phyloP scores from a whole-genome alignment of 1,140 invertebrate species.

The Brachionus rotundiformis region DNA sequence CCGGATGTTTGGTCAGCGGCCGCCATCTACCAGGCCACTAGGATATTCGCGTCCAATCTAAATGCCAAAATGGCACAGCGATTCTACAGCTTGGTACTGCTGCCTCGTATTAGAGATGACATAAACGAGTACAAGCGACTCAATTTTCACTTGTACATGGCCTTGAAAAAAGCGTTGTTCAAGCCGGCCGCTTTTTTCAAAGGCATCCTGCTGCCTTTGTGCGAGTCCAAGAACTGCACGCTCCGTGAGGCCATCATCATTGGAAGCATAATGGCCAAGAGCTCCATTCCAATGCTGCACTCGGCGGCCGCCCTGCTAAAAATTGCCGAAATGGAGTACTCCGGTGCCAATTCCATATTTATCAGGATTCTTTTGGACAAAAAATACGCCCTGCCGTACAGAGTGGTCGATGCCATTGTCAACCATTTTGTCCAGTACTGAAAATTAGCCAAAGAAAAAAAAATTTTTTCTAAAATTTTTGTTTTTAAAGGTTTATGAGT shows the following conservation, averaged over 20 bases:
- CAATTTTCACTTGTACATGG: slow-evolving; percentile 94
- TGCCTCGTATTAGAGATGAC: slow-evolving; percentile 91
- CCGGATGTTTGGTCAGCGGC: slow-evolving; percentile 76
- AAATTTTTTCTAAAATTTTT: slow-evolving; percentile 58
- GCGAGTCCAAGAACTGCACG: slow-evolving; percentile 88
- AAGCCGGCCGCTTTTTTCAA: slow-evolving; percentile 99
- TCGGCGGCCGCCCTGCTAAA: slow-evolving; percentile 82
- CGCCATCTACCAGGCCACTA: slow-evolving; percentile 89
- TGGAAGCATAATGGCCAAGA: slow-evolving; percentile 83
- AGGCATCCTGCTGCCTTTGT: slow-evolving; percentile 84
- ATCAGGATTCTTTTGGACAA: slow-evolving; percentile 92
- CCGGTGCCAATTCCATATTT: slow-evolving; percentile 94
- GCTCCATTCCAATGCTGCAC: slow-evolving; percentile 92
- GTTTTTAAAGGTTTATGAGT: slow-evolving; percentile 75
- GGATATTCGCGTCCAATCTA: slow-evolving; percentile 92
- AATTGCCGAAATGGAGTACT: slow-evolving; percentile 96
- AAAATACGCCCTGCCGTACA: slow-evolving; percentile 93
- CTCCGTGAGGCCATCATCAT: slow-evolving; percentile 91
- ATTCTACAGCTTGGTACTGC: slow-evolving; percentile 88
- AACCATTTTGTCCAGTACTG: slow-evolving; percentile 84
- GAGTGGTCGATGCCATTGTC: slow-evolving; percentile 91
- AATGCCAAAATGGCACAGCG: slow-evolving; percentile 93
- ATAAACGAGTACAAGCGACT: slow-evolving; percentile 89
- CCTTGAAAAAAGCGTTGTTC: slow-evolving; percentile 85
- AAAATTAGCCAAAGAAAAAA: not conserved